A percentile compares a stretch with the other conserved stretches of the same genome.
Conservation (phyloP, 2,888 invertebrate genomes). For the Tetragnatha montana region DNA sequence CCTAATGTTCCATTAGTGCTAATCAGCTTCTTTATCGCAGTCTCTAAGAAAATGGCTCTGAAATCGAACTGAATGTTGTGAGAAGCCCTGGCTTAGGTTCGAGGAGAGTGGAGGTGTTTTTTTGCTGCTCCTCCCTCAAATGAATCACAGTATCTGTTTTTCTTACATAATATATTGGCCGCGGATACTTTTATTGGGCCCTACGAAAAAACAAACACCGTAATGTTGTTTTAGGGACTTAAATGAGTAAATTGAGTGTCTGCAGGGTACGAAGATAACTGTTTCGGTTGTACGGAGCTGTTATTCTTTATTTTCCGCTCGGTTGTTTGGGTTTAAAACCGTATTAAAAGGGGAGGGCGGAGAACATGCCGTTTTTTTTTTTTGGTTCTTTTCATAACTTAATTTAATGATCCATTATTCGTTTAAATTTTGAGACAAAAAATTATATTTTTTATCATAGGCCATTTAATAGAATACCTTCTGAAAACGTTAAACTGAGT, state of each 20-base stretch:
- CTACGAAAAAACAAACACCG: conserved; percentile 54
- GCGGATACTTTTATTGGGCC: conserved; percentile 61
- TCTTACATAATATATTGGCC: conserved; percentile 68
- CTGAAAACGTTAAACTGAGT: too few species aligned
- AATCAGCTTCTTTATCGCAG: conserved; percentile 65
- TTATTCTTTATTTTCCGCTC: conserved; percentile 9
- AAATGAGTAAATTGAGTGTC: conserved; percentile 58
- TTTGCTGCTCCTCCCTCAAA: conserved; percentile 34
- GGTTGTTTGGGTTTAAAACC: not conserved
- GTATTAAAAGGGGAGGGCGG: not conserved
- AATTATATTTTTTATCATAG: not conserved
- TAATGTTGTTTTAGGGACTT: conserved; percentile 66
- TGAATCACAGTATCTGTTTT: conserved; percentile 63
- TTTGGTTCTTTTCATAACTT: not conserved
- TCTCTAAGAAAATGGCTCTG: conserved; percentile 43
- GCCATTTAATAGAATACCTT: too few species aligned
- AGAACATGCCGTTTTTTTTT: not conserved
- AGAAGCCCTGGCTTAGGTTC: conserved; percentile 51
- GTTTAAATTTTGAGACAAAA: not conserved
- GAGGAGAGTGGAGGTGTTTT: conserved; percentile 21
- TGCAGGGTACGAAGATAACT: conserved; percentile 16
- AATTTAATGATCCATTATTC: not conserved
- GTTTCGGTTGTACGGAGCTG: not conserved
- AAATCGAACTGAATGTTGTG: conserved; percentile 59
- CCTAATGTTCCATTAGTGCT: conserved; percentile 66